Base-by-base conservation (phyloP, 2,888 invertebrate species). In the Melinaea marsaeus region DNA sequence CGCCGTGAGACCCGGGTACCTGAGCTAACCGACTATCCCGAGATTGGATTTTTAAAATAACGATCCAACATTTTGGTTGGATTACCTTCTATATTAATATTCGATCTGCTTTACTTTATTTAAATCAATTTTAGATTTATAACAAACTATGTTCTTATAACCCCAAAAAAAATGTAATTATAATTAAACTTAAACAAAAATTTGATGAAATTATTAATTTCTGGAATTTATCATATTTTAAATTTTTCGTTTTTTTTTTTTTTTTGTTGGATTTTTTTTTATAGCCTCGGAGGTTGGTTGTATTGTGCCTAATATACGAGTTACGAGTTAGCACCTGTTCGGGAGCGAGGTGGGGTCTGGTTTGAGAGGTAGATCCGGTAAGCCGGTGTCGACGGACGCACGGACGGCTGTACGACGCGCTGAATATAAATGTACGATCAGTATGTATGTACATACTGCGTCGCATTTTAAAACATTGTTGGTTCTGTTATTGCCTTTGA, bases 361-460 rank as follows among this genome's bases (percentile, higher is more conserved):
- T 55, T 34, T 55, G 63, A 58, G 58, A 58, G 45, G 62, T 64
- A 64, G 57, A 54, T 57, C 58, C 61, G 60, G 60, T 60, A 57
- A 61, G 66, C 66, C 64, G 62, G 62, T 64, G 64, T 60, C 68
- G 63, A 59, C 57, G 66, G 60, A 57, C 60, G 62, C 61, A 62
- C 60, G 64, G 62, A 63, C 68, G 58, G 63, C 58, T 64, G 61
- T 59, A 69, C 60, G 59, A 57, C 61, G 67, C 60, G 55, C 45
- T 64, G 70, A 68, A 70, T 70, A 68, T 60, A 65, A 68, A 70
- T 66, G 63, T 45, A 58, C 60, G 35, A 57, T 58, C 46, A 48
- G 48, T 42, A 58, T 56, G 48, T 42, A 58, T 56, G 62, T 55
- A 55, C 55, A 55, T 55, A 64, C 57, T 67, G 57, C 64, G 67